These are phyloP conservation scores for Semotilus atromaculatus DNA, from an alignment of 2,797 vertebrate species.

Conservation along the genomic window DNA sequence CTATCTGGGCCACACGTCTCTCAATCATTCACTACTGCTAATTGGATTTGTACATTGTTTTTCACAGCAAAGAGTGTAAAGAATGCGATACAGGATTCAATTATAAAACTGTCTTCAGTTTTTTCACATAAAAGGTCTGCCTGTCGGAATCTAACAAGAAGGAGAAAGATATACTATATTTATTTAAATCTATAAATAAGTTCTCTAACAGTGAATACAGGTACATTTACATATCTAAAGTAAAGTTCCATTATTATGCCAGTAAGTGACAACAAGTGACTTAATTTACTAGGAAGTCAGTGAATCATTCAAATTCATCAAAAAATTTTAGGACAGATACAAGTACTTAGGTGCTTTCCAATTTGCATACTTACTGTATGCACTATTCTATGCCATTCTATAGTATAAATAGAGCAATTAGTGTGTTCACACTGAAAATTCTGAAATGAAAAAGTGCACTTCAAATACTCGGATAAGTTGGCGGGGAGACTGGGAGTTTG, in stretches of 20 bases:
- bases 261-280: neutral
- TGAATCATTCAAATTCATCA: too few relatives aligned
- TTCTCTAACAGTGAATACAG: neutral
- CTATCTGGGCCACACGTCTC: neutral
- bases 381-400: neutral
- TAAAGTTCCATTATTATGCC: neutral
- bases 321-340: too few relatives aligned
- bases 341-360: neutral
- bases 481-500: too few relatives aligned
- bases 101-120: neutral
- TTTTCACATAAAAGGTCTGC: neutral
- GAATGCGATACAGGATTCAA: slow-evolving; percentile 3
- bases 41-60: slow-evolving; percentile 47
- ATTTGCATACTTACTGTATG: neutral
- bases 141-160: neutral
- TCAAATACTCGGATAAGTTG: too few relatives aligned
- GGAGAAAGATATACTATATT: neutral
- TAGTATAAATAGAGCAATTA: neutral
- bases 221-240: neutral
- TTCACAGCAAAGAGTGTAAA: slow-evolving; percentile 6
- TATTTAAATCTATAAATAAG: neutral
- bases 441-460: too few relatives aligned
- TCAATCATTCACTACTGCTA: slow-evolving; percentile 31
- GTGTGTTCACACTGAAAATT: too few relatives aligned
- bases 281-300: too few relatives aligned